Conservation (phyloP, 2,888 invertebrate genomes). For the Galerucella nymphaeae region DNA sequence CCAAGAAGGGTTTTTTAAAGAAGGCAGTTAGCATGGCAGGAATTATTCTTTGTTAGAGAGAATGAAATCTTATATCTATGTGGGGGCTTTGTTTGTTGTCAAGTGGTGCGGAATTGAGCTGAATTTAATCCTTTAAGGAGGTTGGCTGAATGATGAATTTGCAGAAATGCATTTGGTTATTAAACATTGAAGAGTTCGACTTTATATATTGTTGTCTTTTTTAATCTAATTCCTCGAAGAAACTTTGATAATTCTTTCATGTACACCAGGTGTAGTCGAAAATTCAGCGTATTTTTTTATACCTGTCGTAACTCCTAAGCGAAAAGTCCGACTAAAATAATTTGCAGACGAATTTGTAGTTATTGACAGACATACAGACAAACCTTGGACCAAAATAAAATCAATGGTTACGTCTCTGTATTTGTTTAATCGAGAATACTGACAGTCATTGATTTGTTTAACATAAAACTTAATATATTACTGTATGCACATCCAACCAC, state of each 20-base stretch:
- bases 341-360: no score
- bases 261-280: no score
- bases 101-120: background rate
- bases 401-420: no score
- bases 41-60: slow-evolving; percentile 11
- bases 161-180: background rate
- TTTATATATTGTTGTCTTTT: background rate
- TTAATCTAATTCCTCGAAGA: background rate
- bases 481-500: background rate
- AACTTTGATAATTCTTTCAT: background rate
- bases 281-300: no score
- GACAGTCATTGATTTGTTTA: no score
- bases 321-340: no score
- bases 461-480: no score
- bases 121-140: background rate
- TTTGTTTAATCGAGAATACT: no score
- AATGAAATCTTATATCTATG: slow-evolving; percentile 18
- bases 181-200: background rate
- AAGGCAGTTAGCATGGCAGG: slow-evolving; percentile 20
- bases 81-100: slow-evolving; percentile 4
- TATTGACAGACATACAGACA: no score
- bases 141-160: background rate
- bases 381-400: no score
- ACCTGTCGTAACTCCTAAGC: no score
- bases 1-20: slow-evolving; percentile 17